Conservation (phyloP, 1,140 invertebrate genomes). For the Magallana angulata region DNA sequence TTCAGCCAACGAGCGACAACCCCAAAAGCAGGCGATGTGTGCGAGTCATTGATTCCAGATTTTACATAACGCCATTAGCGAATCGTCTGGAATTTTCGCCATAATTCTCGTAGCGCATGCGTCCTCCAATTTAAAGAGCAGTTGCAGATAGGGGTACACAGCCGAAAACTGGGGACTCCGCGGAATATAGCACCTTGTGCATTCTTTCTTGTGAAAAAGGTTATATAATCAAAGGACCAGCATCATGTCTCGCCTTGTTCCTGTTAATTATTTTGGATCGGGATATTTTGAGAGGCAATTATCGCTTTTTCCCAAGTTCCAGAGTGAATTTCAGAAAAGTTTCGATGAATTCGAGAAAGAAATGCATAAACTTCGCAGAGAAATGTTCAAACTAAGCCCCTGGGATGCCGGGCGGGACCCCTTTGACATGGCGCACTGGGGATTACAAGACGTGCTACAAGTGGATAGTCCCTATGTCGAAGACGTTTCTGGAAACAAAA, state of each 20-base stretch:
- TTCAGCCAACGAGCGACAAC: too few relatives aligned
- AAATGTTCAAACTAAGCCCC: constrained; percentile 69
- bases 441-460: constrained; percentile 61
- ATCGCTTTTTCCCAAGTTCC: constrained; percentile 66
- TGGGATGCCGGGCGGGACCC: constrained; percentile 37
- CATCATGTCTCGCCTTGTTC: constrained; percentile 62
- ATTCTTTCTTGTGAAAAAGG: too few relatives aligned
- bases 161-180: too few relatives aligned
- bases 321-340: constrained; percentile 65
- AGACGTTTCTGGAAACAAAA: constrained; percentile 71
- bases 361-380: constrained; percentile 65
- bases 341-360: constrained; percentile 69
- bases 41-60: too few relatives aligned
- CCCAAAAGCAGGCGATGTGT: too few relatives aligned
- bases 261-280: constrained; percentile 66
- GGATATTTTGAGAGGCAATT: constrained; percentile 74
- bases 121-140: too few relatives aligned
- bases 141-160: too few relatives aligned
- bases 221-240: too few relatives aligned
- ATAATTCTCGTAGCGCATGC: background rate
- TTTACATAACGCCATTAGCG: background rate
- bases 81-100: background rate
- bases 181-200: too few relatives aligned
- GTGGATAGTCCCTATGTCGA: constrained; percentile 71
- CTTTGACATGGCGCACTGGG: constrained; percentile 14